phyloP scores from a whole-genome alignment of 2,888 invertebrate genomes.

The Lypha dubia region DNA sequence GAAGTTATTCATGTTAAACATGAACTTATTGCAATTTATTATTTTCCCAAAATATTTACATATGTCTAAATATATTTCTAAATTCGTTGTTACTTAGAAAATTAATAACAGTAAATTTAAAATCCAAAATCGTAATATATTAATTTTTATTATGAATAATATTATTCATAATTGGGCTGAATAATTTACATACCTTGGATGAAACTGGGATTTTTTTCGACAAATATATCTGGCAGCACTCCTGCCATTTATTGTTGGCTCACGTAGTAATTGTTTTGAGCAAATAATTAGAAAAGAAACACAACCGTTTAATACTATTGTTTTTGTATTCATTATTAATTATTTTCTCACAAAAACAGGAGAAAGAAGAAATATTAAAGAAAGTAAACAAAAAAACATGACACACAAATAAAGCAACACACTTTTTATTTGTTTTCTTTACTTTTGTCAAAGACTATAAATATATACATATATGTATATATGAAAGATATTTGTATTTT shows the following conservation, averaged over 20 bases:
- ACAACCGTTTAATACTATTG: neutral
- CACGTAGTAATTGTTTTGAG: neutral
- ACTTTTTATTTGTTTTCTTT: neutral
- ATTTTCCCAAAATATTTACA: too few species aligned
- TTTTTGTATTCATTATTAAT: slow-evolving; percentile 10
- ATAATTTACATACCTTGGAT: neutral
- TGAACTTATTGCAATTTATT: too few species aligned
- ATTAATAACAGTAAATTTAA: too few species aligned
- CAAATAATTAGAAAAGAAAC: neutral
- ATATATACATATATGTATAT: too few species aligned
- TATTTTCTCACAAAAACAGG: slow-evolving; percentile 38
- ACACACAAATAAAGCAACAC: neutral
- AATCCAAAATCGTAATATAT: too few species aligned
- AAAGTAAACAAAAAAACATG: neutral
- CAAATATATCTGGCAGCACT: neutral
- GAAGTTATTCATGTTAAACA: too few species aligned
- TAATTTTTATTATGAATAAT: too few species aligned
- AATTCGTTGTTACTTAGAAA: too few species aligned
- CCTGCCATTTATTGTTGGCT: neutral
- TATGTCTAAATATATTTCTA: too few species aligned
- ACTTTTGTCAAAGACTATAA: too few species aligned
- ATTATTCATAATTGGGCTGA: too few species aligned
- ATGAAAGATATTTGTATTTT: too few species aligned
- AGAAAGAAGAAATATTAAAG: slow-evolving; percentile 25
- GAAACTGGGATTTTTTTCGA: neutral